A percentile compares a stretch with the other conserved stretches of the same genome.
phyloP scores from a whole-genome alignment of 1,140 invertebrate genomes.

The Sminthurides bifidus region DNA sequence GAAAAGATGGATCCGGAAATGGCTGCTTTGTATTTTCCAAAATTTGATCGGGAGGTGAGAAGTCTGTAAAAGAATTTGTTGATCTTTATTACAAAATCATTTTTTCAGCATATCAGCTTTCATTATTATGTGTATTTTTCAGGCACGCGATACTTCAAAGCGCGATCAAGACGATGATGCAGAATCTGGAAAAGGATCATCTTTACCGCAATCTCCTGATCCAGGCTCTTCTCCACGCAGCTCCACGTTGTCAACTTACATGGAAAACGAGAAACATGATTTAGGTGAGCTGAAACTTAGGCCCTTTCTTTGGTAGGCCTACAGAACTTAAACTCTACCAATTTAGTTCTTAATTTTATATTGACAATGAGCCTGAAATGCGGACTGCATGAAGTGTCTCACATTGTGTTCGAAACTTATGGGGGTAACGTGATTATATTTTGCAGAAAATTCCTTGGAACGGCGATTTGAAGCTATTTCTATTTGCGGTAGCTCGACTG shows the following conservation, averaged over 20 bases:
- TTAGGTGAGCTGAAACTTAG: too few species aligned
- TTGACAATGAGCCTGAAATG: too few species aligned
- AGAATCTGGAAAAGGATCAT: slow-evolving; percentile 88
- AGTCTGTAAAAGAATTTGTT: neutral
- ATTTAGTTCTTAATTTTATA: too few species aligned
- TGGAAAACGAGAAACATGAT: slow-evolving; percentile 10
- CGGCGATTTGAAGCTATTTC: slow-evolving; percentile 49
- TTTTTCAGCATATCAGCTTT: neutral
- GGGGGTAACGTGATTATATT: too few species aligned
- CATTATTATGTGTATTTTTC: too few species aligned
- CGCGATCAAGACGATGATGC: slow-evolving; percentile 65
- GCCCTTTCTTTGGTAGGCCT: too few species aligned
- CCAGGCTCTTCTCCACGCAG: slow-evolving; percentile 28
- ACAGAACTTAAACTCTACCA: too few species aligned
- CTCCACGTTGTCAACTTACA: slow-evolving; percentile 11
- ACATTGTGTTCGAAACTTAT: too few species aligned
- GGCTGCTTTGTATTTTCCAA: slow-evolving; percentile 75
- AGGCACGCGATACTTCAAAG: neutral
- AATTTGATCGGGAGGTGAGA: slow-evolving; percentile 20
- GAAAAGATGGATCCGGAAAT: slow-evolving; percentile 80
- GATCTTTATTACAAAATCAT: neutral
- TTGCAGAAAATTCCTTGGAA: too few species aligned
- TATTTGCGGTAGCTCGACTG: slow-evolving; percentile 54
- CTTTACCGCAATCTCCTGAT: slow-evolving; percentile 74
- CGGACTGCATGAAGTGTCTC: too few species aligned